phyloP scores from a whole-genome alignment of 2,888 invertebrate genomes.

The Pharmacophagus antenor region DNA sequence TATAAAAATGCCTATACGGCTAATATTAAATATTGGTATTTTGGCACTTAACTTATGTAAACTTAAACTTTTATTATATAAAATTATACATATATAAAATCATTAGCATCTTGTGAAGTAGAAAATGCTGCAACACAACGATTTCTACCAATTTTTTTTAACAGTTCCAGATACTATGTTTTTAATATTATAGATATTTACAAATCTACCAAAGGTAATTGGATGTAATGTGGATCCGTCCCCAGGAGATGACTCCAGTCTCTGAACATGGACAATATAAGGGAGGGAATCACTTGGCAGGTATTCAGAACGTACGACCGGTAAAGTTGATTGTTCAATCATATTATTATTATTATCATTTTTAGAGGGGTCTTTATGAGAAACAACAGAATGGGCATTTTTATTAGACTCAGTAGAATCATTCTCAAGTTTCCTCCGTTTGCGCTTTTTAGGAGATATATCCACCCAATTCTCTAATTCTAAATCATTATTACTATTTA shows the following conservation, averaged over 20 bases:
- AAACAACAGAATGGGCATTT: neutral
- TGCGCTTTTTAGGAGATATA: too few relatives aligned
- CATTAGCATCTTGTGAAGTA: neutral
- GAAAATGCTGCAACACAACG: conserved; percentile 3
- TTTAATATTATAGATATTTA: neutral
- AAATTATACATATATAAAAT: too few relatives aligned
- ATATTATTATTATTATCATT: conserved; percentile 1
- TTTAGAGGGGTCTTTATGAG: conserved; percentile 3
- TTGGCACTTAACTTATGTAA: too few relatives aligned
- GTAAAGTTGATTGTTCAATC: neutral
- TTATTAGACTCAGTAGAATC: too few relatives aligned
- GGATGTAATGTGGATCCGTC: neutral
- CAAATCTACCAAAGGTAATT: neutral
- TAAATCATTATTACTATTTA: neutral
- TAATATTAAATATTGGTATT: too few relatives aligned
- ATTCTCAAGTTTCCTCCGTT: too few relatives aligned
- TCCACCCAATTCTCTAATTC: conserved; percentile 1
- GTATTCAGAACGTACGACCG: neutral
- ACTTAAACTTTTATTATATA: neutral
- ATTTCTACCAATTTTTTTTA: neutral
- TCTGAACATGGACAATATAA: neutral
- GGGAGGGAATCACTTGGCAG: neutral
- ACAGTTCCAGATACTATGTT: too few relatives aligned
- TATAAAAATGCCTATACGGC: too few relatives aligned
- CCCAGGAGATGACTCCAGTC: neutral